Evolutionary conservation across 2,888 invertebrate genomes (phyloP), one percentile per base, ranked within the genome.

Genomic region (Sinodicranocentrus sp.): DNA sequence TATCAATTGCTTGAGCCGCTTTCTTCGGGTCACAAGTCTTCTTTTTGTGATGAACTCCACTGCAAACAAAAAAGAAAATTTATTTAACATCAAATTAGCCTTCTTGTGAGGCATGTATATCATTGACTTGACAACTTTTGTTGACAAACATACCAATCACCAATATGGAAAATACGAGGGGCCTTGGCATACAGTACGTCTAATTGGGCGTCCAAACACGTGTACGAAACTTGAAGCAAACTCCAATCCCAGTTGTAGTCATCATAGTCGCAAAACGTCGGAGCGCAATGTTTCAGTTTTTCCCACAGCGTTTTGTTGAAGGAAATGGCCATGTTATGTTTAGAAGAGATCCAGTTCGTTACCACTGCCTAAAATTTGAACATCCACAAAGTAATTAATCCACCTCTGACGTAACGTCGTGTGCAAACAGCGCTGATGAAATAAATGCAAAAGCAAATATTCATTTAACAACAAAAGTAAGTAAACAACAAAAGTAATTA

Each of bases 241-340:
- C 98, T 98, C 70, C 99, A 99, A 90, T 99, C 99, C 99, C 99
- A 99, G 90, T 99, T 99, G 91, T 99, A 99, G 90, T 99, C 99
- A 90, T 99, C 99, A 91, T 97, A 98, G 1, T 94, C 94, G 91
- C 99, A 99, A 91, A 99, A 99, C 90, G 95, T 94, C 28, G 94
- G 92, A 6, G 95, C 94, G 90, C 98, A 95, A 28, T 93, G 93
- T 89, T 95, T 94, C 57, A 99, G 94, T 88, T 94, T 93, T 80
- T 93, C 92, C 98, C 98, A 99, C 0, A 97, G 95, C 0, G 94
- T 94, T 26, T 95, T 93, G 90, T 97, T 96, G 89, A 99, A 95
- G 0, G 96, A 97, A 94, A 99, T 98, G 0, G 98, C 99, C 99
- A 99, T 99, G 91, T 99, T 99, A 91, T 99, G 98, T 91, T 97